A percentile compares a stretch with the other conserved stretches of the same genome.
Conservation (phyloP, 1,140 invertebrate species). For the Drosophila kanapiae region DNA sequence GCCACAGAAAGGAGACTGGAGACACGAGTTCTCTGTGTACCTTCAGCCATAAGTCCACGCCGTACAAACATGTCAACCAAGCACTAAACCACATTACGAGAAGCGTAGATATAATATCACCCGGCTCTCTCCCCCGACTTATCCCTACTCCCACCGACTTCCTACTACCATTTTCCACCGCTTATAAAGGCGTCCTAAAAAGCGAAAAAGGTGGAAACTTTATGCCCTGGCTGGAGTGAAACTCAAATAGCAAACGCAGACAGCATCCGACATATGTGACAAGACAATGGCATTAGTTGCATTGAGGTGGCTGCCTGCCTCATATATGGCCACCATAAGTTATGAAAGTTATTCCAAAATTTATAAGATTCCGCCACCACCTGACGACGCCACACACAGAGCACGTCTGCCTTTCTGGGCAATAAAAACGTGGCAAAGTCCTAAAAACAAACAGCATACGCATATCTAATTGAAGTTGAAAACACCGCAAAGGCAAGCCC, state of each 20-base stretch:
- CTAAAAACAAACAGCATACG: constrained; percentile 69
- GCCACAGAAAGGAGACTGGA: constrained; percentile 25
- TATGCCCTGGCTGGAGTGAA: constrained; percentile 5
- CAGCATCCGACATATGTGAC: constrained; percentile 45
- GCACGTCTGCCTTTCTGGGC: constrained; percentile 62
- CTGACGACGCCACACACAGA: constrained; percentile 43
- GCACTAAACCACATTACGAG: constrained; percentile 53
- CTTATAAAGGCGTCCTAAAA: constrained; percentile 5
- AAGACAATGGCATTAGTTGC: constrained; percentile 60
- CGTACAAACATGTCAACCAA: constrained; percentile 53
- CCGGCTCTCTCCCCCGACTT: not conserved
- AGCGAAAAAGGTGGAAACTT: constrained; percentile 8
- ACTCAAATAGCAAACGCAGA: constrained; percentile 44
- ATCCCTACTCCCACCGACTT: not conserved
- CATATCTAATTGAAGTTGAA: constrained; percentile 74
- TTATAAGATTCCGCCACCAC: constrained; percentile 61
- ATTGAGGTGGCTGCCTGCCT: constrained; percentile 15
- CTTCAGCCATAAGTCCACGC: constrained; percentile 45
- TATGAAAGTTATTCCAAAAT: constrained; percentile 80
- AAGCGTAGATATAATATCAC: constrained; percentile 26
- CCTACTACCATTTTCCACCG: constrained; percentile 6
- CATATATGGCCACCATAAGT: constrained; percentile 52
- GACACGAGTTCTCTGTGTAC: constrained; percentile 47
- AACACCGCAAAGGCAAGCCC: constrained; percentile 32
- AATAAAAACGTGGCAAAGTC: constrained; percentile 70